Conservation (phyloP, 2,113 vertebrate genomes). For the Percina caprodes region DNA sequence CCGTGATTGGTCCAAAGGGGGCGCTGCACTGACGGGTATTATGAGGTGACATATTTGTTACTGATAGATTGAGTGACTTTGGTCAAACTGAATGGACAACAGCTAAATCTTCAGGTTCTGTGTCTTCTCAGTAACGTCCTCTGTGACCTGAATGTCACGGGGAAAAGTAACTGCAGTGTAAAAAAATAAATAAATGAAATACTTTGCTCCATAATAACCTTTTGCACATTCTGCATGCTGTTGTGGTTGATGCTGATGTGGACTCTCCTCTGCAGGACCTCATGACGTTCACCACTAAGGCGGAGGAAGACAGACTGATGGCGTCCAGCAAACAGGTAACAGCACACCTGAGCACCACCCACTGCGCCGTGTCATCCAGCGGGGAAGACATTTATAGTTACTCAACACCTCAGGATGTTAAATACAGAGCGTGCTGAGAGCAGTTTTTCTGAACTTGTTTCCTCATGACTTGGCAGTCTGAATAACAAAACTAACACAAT, state of each 20-base stretch:
- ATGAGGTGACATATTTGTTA: background rate
- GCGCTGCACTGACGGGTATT: background rate
- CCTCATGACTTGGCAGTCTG: background rate
- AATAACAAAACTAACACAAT: background rate
- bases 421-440: background rate
- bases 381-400: background rate
- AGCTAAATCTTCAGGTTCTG: background rate
- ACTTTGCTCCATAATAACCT: background rate
- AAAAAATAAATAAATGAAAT: background rate
- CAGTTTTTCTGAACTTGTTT: background rate
- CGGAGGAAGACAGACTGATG: conserved; percentile 89
- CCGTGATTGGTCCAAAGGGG: background rate
- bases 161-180: background rate
- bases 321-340: conserved; percentile 91
- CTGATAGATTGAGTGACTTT: background rate
- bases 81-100: background rate
- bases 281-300: conserved; percentile 88
- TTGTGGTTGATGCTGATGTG: background rate
- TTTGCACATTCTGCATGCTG: background rate
- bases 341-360: background rate
- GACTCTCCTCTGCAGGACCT: conserved; percentile 85
- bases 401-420: too few relatives aligned
- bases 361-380: background rate
- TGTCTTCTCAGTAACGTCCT: background rate
- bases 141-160: background rate